Base-by-base conservation (phyloP, 2,888 invertebrate species). In the Polia nebulosa region DNA sequence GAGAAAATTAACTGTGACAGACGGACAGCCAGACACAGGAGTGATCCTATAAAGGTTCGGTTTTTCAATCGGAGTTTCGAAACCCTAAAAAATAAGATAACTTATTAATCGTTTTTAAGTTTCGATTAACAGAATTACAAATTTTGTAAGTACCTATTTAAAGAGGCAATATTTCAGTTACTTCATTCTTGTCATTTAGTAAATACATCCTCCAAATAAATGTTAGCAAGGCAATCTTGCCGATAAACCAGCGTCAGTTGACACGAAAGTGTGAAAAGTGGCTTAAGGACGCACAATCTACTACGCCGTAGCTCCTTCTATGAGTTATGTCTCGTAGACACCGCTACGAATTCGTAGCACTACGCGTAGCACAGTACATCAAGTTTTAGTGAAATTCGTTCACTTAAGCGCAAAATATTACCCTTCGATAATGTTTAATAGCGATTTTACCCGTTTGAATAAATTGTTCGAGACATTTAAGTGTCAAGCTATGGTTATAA, bases 341-440 rank as follows among this genome's bases (percentile, higher is more conserved):
- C 41, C 52, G 72, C 84, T 86, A 84, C 81, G 81, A 56, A 67
- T 77, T 77, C 82, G 84, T 83, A 85, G 83, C 77, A 68, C 44
- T 66, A 71, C 72, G 58, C 76, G 82, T 78, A 76, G 84, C 32
- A 47, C 57, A 20, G 72, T 81, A 80, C 80, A 82, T 85, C 80
- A 78, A 53, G 67, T 55, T 74, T 62, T 61, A 66, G 52, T 15
- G 41, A 41, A 44, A 69, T 73, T 72, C 65, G 57, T 75, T 69
- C 61, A 57, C 34, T 78, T 72, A 25, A 17, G 13, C 1, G 20
- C 15, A 62, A 76, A 72, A 80, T 70, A 70, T 76, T 55, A 59
- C 49, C 32, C 27, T 36, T n/a, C 13, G 29, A 63, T 68, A 76
- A 57, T 57, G 27, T 32, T 45, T 32, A 47, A 25, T 25, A 11